These are phyloP conservation scores for Fistularia commersonii DNA, from an alignment of 2,797 vertebrate genomes.

Conservation along the genomic window DNA sequence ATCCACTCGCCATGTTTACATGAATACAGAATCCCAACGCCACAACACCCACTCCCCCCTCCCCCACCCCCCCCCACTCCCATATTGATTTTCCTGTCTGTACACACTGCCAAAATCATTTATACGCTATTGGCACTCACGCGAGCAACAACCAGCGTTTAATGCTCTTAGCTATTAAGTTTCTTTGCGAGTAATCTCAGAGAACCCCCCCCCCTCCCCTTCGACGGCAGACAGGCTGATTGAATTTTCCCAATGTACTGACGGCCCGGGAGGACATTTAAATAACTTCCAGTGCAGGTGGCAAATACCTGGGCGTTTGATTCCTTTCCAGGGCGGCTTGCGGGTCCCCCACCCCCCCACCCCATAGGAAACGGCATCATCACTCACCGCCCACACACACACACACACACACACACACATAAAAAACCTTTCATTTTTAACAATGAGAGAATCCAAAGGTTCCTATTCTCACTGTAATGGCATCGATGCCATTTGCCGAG, in stretches of 20 bases:
- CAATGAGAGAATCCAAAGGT: slow-evolving; percentile 57
- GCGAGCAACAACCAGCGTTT: slow-evolving; percentile 84
- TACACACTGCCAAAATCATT: slow-evolving; percentile 90
- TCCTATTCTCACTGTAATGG: slow-evolving; percentile 58
- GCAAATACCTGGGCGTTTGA: slow-evolving; percentile 62
- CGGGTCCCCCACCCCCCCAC: slow-evolving; percentile 56
- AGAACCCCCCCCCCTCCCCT: slow-evolving; percentile 54
- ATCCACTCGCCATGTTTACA: slow-evolving; percentile 98
- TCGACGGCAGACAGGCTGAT: slow-evolving; percentile 68
- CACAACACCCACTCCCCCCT: slow-evolving; percentile 88
- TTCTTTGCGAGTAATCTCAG: slow-evolving; percentile 79
- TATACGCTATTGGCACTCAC: slow-evolving; percentile 91
- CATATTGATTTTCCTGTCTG: slow-evolving; percentile 98
- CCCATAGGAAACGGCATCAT: slow-evolving; percentile 66
- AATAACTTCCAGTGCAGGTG: slow-evolving; percentile 72
- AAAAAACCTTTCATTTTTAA: slow-evolving; percentile 51
- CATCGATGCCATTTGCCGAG: slow-evolving; percentile 47
- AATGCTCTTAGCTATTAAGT: slow-evolving; percentile 84
- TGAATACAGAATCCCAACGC: slow-evolving; percentile 91
- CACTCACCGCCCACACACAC: slow-evolving; percentile 64
- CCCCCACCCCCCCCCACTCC: no score
- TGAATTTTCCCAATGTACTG: slow-evolving; percentile 66
- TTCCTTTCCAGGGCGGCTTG: slow-evolving; percentile 43
- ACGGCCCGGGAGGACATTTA: slow-evolving; percentile 71
- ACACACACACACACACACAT: slow-evolving; percentile 17